These are phyloP conservation scores for Ylistrum balloti DNA, from an alignment of 1,140 invertebrate genomes.

Conservation along the genomic window DNA sequence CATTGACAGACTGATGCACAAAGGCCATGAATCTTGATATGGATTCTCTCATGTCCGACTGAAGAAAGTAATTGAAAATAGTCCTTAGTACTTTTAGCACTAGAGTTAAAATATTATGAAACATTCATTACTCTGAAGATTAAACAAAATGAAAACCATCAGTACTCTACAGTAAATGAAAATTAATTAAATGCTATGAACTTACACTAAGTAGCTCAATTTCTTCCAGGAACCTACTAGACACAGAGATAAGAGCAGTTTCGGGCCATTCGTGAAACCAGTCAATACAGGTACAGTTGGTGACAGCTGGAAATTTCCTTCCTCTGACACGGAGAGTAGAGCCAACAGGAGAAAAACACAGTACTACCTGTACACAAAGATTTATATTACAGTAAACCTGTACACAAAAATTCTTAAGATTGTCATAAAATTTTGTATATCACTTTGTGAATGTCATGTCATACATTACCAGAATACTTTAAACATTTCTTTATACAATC, in stretches of 20 bases:
- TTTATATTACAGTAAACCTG: too few relatives aligned
- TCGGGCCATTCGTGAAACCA: slow-evolving; percentile 99
- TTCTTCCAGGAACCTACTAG: slow-evolving; percentile 93
- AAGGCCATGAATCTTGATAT: slow-evolving; percentile 96
- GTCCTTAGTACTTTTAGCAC: too few relatives aligned
- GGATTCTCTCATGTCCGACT: slow-evolving; percentile 77
- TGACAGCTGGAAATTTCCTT: slow-evolving; percentile 96
- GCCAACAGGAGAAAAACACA: slow-evolving; percentile 97
- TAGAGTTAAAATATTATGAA: too few relatives aligned
- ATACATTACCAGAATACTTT: too few relatives aligned
- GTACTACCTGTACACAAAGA: slow-evolving; percentile 85
- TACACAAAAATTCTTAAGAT: too few relatives aligned
- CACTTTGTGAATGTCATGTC: too few relatives aligned
- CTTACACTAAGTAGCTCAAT: slow-evolving; percentile 90
- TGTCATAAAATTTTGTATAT: too few relatives aligned
- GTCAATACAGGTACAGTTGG: slow-evolving; percentile 97
- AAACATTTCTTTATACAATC: too few relatives aligned
- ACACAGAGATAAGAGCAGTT: slow-evolving; percentile 96
- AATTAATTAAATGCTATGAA: not conserved
- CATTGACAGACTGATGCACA: slow-evolving; percentile 96
- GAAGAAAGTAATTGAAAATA: slow-evolving; percentile 50
- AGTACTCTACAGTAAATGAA: too few relatives aligned
- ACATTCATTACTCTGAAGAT: too few relatives aligned
- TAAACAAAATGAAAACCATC: too few relatives aligned
- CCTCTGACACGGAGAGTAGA: slow-evolving; percentile 94